phyloP scores from a whole-genome alignment of 2,113 vertebrate genomes.

The Motacilla alba region DNA sequence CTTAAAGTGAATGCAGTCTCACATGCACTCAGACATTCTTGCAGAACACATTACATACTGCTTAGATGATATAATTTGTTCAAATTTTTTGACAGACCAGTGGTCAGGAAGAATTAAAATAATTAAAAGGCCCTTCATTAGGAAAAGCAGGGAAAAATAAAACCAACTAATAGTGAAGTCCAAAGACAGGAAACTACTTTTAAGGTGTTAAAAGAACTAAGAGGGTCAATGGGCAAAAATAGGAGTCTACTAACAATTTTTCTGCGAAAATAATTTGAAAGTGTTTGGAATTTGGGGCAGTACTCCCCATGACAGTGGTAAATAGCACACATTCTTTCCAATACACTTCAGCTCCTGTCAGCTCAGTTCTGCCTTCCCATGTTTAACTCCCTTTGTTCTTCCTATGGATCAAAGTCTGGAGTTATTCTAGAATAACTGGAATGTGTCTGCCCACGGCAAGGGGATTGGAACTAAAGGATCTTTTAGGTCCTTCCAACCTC shows the following conservation, averaged over 20 bases:
- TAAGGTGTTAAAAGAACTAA: background rate
- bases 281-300: background rate
- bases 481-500: background rate
- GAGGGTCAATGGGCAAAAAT: background rate
- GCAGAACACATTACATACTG: background rate
- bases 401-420: background rate
- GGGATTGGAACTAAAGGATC: background rate
- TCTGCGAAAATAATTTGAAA: background rate
- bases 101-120: background rate
- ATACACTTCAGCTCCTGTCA: background rate
- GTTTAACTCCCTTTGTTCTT: background rate
- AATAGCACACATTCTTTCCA: background rate
- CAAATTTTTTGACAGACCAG: background rate
- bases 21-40: background rate
- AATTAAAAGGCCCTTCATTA: background rate
- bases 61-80: background rate
- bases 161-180: fast-evolving
- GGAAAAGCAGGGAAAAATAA: background rate
- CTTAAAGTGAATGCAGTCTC: background rate
- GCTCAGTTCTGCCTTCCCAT: background rate
- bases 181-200: background rate
- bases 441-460: background rate
- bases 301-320: background rate
- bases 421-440: background rate
- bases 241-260: background rate